Base-by-base conservation (phyloP, 2,797 vertebrate genomes). In the Columba guinea region DNA sequence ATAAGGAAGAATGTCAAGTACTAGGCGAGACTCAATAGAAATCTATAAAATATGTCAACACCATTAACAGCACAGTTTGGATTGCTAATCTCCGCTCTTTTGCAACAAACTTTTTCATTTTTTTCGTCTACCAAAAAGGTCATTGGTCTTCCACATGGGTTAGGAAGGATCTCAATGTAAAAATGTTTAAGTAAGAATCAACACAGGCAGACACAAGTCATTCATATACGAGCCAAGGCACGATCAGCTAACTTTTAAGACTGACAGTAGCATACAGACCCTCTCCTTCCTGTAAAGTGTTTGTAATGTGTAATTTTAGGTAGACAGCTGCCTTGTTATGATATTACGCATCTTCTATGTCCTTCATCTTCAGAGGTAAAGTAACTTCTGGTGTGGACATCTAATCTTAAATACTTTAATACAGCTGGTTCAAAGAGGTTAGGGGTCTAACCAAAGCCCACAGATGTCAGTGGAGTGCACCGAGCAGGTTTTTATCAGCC, bases 1-100 rank as follows among this genome's bases (percentile, higher is more conserved):
- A 53, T 19, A 80, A 90, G 76, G 87, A 95, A 94, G 74, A 91
- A 94, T 69, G 89, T 96, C 96, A 95, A 94, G 90, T 82, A 82
- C 84, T 84, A 93, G 86, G 69, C 3, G 35, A 92, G 89, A 90
- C 0, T 83, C 92, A 96, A 94, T 10, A 87, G 74, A 96, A 94
- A 96, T 95, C 77, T 80, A 70, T 94, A 95, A 79, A 65, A 91
- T 23, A 79, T 81, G 87, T 87, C 93, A 95, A 80, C 82, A 93
- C 17, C 59, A 85, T 68, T 34, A 90, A 67, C 4, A 90, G 56
- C 34, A 89, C 26, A 53, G 78, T 86, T 95, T 95, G 68, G 84
- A 70, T 94, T 95, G 60, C 88, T 92, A 95, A 95, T 93, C 88
- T 90, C 76, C 92, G 37, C 49, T 71, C 71, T 88, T 84, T 28